A percentile compares a stretch with the other conserved stretches of the same genome.
These are phyloP conservation scores for Onthophagus taurus DNA, from an alignment of 1,140 invertebrate genomes.

Conservation along the genomic window DNA sequence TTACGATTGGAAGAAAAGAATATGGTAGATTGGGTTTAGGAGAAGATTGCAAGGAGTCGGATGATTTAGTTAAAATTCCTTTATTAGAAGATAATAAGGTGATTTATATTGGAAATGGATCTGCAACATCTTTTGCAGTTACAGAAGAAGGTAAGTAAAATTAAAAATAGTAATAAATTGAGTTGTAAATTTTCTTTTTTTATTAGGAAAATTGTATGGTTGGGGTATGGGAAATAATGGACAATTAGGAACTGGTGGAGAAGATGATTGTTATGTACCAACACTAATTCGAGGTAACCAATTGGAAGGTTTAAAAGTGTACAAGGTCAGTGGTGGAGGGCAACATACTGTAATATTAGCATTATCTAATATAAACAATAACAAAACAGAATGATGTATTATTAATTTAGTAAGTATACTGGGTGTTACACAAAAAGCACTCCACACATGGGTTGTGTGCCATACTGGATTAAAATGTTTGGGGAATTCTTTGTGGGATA, in stretches of 20 bases:
- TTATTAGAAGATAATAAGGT: conserved; percentile 53
- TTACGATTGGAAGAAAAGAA: conserved; percentile 72
- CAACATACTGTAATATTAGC: conserved; percentile 62
- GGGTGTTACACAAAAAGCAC: too few species aligned
- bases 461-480: too few species aligned
- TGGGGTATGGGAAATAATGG: conserved; percentile 90
- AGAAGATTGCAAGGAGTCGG: conserved; percentile 49
- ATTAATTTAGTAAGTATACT: too few species aligned
- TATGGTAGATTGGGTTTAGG: conserved; percentile 85
- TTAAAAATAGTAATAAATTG: background rate
- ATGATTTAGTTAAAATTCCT: conserved; percentile 53
- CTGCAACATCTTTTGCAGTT: conserved; percentile 77
- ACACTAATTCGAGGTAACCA: conserved; percentile 55
- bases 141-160: conserved; percentile 56
- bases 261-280: conserved; percentile 66
- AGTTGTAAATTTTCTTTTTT: conserved; percentile 20
- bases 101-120: conserved; percentile 64
- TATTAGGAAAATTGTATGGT: conserved; percentile 61
- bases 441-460: too few species aligned
- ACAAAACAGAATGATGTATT: too few species aligned
- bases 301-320: conserved; percentile 46
- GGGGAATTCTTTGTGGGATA: too few species aligned
- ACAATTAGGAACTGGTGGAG: conserved; percentile 73
- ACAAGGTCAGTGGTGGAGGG: conserved; percentile 54
- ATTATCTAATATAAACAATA: conserved; percentile 21